These are phyloP conservation scores for Sebastes oblongus DNA, from an alignment of 2,797 vertebrate genomes.

Conservation along the genomic window DNA sequence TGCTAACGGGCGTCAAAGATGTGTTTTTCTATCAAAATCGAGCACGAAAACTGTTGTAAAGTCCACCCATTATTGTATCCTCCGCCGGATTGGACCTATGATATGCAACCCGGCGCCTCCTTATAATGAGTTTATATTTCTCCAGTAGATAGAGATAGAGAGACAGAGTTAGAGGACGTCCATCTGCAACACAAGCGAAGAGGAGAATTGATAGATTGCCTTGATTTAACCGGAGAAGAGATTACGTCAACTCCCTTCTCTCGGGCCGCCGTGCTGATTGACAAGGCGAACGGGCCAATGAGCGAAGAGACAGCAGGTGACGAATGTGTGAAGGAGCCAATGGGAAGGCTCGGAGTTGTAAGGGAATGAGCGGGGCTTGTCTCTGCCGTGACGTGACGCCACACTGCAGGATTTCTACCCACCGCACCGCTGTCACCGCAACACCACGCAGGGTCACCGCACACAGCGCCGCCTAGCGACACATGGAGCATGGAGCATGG, in stretches of 20 bases:
- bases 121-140: constrained; percentile 25
- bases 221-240: constrained; percentile 81
- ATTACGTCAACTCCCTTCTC: constrained; percentile 86
- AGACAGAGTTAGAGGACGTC: constrained; percentile 44
- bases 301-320: constrained; percentile 15
- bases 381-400: constrained; percentile 82
- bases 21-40: constrained; percentile 66
- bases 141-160: neutral
- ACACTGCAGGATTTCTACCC: constrained; percentile 85
- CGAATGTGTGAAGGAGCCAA: constrained; percentile 59
- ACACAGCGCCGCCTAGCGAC: constrained; percentile 69
- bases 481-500: accelerated
- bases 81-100: constrained; percentile 44
- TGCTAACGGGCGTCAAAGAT: constrained; percentile 66
- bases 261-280: constrained; percentile 46
- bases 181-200: constrained; percentile 59
- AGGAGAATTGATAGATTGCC: constrained; percentile 76
- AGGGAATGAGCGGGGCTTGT: constrained; percentile 14
- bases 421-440: constrained; percentile 71
- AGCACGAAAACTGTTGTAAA: constrained; percentile 60
- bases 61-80: constrained; percentile 80
- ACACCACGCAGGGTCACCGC: constrained; percentile 43
- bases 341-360: neutral
- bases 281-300: constrained; percentile 62
- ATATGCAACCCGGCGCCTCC: constrained; percentile 26